These are phyloP conservation scores for Aphidius colemani DNA, from an alignment of 2,888 invertebrate species.

Conservation along the genomic window DNA sequence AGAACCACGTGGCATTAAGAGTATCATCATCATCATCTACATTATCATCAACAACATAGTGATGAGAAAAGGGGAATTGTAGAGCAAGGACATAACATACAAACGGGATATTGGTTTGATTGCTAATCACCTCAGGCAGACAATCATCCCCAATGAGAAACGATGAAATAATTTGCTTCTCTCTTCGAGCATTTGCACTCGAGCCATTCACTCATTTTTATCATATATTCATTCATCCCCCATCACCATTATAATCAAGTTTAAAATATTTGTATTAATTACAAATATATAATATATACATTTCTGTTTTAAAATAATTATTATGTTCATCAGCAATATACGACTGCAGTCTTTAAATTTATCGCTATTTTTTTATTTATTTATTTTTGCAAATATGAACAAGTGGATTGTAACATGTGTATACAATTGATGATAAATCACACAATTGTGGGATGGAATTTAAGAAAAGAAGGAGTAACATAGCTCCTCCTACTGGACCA, in stretches of 20 bases:
- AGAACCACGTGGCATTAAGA: constrained; percentile 31
- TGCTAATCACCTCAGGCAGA: constrained; percentile 36
- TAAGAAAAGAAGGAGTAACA: constrained; percentile 44
- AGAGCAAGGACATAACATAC: constrained; percentile 14
- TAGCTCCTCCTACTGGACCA: constrained; percentile 54
- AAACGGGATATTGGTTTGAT: constrained; percentile 33
- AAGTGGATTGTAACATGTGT: background rate
- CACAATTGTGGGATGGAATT: constrained; percentile 30
- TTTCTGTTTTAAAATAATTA: background rate
- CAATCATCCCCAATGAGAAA: constrained; percentile 25
- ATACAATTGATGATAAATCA: constrained; percentile 3
- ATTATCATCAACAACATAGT: constrained; percentile 22
- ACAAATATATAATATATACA: too few species aligned
- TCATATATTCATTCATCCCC: background rate
- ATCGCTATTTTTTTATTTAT: background rate
- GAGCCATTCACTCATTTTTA: constrained; percentile 4
- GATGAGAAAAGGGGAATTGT: constrained; percentile 15
- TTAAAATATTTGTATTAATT: too few species aligned
- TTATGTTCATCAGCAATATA: too few species aligned
- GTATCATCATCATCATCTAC: background rate
- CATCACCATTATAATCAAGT: background rate
- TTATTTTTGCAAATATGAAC: background rate
- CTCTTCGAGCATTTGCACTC: constrained; percentile 13
- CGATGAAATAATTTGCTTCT: constrained; percentile 33
- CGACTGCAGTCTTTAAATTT: background rate